phyloP scores from a whole-genome alignment of 2,888 invertebrate genomes.

The Eutolmus rufibarbis region DNA sequence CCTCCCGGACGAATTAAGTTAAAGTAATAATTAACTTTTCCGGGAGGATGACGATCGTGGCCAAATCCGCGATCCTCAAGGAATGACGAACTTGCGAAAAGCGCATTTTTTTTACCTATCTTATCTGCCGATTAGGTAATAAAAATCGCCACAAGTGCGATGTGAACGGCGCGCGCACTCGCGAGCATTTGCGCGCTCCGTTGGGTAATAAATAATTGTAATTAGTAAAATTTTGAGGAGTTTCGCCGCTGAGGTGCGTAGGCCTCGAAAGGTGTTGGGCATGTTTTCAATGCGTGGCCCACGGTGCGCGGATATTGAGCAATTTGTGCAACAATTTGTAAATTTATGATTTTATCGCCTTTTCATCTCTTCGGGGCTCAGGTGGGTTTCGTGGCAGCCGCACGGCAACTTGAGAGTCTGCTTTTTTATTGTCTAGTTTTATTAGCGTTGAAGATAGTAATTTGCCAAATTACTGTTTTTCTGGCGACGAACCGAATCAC shows the following conservation, averaged over 20 bases:
- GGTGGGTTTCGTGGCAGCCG: neutral
- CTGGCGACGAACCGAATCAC: neutral
- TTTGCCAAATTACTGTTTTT: neutral
- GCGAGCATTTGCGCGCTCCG: neutral
- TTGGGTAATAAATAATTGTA: neutral
- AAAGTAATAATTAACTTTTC: neutral
- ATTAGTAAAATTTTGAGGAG: neutral
- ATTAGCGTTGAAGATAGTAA: neutral
- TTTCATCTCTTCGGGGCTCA: neutral
- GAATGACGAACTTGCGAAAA: neutral
- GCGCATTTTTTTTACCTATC: neutral
- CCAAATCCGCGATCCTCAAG: neutral
- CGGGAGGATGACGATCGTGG: neutral
- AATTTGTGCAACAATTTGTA: neutral
- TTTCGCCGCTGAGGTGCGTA: neutral
- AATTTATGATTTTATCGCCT: neutral
- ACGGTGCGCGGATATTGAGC: neutral
- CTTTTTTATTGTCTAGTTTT: neutral
- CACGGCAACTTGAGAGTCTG: neutral
- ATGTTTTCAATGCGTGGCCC: neutral
- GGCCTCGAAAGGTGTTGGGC: neutral
- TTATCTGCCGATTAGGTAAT: neutral
- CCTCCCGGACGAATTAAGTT: neutral
- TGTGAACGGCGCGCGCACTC: neutral
- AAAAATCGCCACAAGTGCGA: neutral